Base-by-base conservation (phyloP, 2,888 invertebrate species). In the Drosophila colorata region DNA sequence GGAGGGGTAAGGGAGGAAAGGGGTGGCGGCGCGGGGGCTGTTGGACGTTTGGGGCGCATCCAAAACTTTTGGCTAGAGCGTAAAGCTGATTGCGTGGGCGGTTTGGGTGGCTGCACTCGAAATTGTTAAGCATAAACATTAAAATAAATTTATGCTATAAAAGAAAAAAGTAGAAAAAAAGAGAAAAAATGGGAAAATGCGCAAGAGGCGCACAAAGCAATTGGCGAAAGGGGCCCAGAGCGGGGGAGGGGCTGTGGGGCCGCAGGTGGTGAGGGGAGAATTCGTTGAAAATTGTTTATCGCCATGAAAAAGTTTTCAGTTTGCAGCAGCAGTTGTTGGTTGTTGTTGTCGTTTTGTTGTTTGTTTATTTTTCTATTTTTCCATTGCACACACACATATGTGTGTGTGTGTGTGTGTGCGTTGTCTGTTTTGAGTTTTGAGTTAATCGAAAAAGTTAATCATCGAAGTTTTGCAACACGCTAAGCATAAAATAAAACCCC, bases 401-500 rank as follows among this genome's bases (percentile, higher is more conserved):
- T 53, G 57, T 14, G 44, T 44, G 28, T 53, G 57, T 59, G 38
- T 51, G 28, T 58, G 58, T 53, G 75, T 63, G 61, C 51, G 60
- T 63, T 76, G 79, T 76, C 80, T 78, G 80, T 74, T 87, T 84
- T 70, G 66, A 78, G 76, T 76, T 76, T 78, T 74, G 80, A 88
- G 83, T 84, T 84, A 85, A 88, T 85, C 85, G 85, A 85, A 85
- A 85, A 89, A 89, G 85, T 85, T 85, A 89, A 85, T 85, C 85
- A 85, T 87, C 88, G 88, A 84, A 84, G 87, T 88, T 88, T 88
- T 80, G 76, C 80, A 79, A 79, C 71, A 71, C 66, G 78, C 67
- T 75, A 70, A 78, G 66, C 78, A 72, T 71, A 70, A 80, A 72
- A 69, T 73, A 48, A 48, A 52, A 43, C 20, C 14, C 35, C n/a